These are phyloP conservation scores for Argentina silus DNA, from an alignment of 2,797 vertebrate species.

Conservation along the genomic window DNA sequence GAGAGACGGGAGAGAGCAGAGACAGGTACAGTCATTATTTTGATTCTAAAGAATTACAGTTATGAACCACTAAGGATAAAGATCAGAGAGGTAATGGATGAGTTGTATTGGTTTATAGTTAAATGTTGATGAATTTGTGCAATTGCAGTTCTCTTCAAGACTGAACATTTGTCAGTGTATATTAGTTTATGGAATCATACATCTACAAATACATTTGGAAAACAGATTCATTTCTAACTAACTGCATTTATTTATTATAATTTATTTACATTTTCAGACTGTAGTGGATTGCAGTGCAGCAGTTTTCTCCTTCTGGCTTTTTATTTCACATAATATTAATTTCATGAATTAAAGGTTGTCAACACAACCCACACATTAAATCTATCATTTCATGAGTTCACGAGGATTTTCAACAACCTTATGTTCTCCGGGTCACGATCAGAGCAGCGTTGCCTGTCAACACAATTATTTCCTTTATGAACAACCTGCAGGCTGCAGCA, in stretches of 20 bases:
- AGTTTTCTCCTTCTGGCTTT: background rate
- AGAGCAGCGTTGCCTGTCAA: conserved; percentile 39
- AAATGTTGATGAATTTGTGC: no score
- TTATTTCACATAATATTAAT: background rate
- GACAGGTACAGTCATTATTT: background rate
- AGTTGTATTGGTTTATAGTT: no score
- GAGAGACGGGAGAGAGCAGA: no score
- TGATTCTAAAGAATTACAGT: background rate
- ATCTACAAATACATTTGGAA: background rate
- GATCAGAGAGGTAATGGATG: no score
- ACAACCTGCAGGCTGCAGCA: conserved; percentile 69
- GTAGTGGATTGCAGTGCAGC: background rate
- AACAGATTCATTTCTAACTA: background rate
- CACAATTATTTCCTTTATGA: conserved; percentile 61
- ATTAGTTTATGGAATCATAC: no score
- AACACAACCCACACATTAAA: no score
- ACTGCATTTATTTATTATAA: background rate
- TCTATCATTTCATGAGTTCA: conserved; percentile 12
- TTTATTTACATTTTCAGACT: no score
- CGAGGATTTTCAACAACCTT: conserved; percentile 11
- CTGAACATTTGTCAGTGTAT: no score
- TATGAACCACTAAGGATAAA: no score
- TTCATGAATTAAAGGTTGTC: conserved; percentile 25
- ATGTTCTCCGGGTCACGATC: conserved; percentile 42
- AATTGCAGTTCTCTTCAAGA: no score